Evolutionary conservation across 35 echinoderm and acorn worm genomes (phyloP), one percentile per base, ranked within the genome.

Genomic region (Amphiura filiformis): DNA sequence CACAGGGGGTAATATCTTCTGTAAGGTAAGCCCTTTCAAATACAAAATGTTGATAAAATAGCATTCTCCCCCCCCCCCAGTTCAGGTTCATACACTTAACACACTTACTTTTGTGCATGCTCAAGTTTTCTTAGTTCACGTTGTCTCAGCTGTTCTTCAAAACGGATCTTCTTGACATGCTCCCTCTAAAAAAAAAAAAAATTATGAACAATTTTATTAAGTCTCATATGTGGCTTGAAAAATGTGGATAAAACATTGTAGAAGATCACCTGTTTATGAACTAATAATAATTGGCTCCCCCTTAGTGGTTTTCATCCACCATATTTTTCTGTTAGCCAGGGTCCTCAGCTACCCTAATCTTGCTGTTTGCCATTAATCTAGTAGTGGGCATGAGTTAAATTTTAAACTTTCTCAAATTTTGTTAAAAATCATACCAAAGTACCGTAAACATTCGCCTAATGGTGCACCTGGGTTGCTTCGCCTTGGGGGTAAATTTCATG

Each of bases 81-180:
- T n/a, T n/a, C 23, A 35, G 22, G n/a, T n/a, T n/a, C n/a, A n/a
- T n/a, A n/a, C n/a, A n/a, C n/a, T n/a, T n/a, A n/a, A n/a, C n/a
- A n/a, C n/a, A 94, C 96, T 94, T 90, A 99, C 96, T 94, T 99
- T 75, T 99, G 96, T 64, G 96, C 96, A 84, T 91, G 86, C 57
- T 99, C 96, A 39, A 87, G 78, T 79, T 99, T 99, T 14, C 90
- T 80, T 26, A 94, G 70, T 56, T 95, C 90, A 37, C 93, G 64
- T 30, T 95, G 93, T 31, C 87, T 89, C 39, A 95, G 36, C 37
- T 94, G 93, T 57, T 99, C 96, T 78, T 94, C 84, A 84, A 99
- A 75, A 28, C 96, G 80, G 15, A 95, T 33, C 87, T 95, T 92
- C 87, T 92, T 94, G 31, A 94, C 96, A 39, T 92, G 86, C 39